These are phyloP conservation scores for Siphamia tubifer DNA, from an alignment of 2,113 vertebrate genomes.

Conservation along the genomic window DNA sequence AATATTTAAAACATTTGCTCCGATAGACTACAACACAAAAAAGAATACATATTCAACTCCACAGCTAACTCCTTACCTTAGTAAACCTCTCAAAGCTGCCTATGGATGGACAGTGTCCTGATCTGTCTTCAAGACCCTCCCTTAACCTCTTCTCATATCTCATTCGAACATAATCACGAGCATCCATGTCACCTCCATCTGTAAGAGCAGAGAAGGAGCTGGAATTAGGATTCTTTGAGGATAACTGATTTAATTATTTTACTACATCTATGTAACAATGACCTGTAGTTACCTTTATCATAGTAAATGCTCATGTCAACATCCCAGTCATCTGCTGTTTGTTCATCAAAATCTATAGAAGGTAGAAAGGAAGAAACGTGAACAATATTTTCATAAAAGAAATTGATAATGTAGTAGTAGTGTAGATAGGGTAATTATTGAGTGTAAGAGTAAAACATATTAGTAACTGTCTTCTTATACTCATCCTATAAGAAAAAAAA, in stretches of 20 bases:
- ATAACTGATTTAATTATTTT: not conserved
- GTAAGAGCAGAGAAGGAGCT: not conserved
- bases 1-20: not conserved
- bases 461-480: no score
- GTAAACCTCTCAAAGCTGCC: constrained; percentile 92
- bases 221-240: not conserved
- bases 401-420: not conserved
- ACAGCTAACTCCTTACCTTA: constrained; percentile 77
- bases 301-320: constrained; percentile 98
- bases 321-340: constrained; percentile 96
- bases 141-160: constrained; percentile 86
- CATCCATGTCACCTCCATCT: constrained; percentile 95
- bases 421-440: not conserved
- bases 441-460: no score
- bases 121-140: constrained; percentile 81
- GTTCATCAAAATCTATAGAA: constrained; percentile 92
- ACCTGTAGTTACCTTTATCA: constrained; percentile 85
- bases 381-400: not conserved
- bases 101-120: constrained; percentile 73
- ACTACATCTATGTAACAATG: not conserved
- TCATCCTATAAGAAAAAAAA: no score
- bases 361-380: not conserved
- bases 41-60: accelerated
- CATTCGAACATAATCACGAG: constrained; percentile 89
- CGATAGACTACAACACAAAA: not conserved